These are phyloP conservation scores for Acomys russatus DNA, from an alignment of 2,797 vertebrate species.

Conservation along the genomic window DNA sequence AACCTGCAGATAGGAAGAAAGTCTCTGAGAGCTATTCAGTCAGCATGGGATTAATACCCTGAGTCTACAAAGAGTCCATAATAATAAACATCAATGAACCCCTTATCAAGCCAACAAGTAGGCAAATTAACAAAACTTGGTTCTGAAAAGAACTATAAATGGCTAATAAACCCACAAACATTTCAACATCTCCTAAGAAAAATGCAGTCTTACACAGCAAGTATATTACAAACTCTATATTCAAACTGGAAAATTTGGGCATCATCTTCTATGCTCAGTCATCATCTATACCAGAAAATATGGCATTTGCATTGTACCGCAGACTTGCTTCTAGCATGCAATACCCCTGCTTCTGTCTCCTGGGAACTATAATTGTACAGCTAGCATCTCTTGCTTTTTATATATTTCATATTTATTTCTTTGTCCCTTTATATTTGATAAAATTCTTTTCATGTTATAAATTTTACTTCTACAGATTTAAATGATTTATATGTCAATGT, in stretches of 20 bases:
- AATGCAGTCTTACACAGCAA: neutral
- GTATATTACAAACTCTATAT: too few relatives aligned
- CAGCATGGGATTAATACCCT: neutral
- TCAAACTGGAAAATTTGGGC: too few relatives aligned
- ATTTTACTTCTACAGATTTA: neutral
- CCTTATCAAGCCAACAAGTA: neutral
- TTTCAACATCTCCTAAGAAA: neutral
- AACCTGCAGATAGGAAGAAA: neutral
- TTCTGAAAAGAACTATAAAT: neutral
- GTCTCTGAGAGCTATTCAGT: neutral
- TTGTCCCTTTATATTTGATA: neutral
- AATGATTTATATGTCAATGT: neutral
- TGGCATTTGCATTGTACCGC: neutral
- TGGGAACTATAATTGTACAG: neutral
- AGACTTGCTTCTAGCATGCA: neutral
- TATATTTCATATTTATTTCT: conserved; percentile 49
- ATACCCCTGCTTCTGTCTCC: neutral
- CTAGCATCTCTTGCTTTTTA: neutral
- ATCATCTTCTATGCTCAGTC: too few relatives aligned
- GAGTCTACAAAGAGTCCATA: neutral
- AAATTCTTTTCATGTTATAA: conserved; percentile 19
- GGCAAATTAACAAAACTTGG: neutral
- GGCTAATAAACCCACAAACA: neutral
- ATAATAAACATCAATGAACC: neutral
- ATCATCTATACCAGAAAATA: too few relatives aligned